Base-by-base conservation (phyloP, 1,140 invertebrate species). In the Drosophila yakuba region DNA sequence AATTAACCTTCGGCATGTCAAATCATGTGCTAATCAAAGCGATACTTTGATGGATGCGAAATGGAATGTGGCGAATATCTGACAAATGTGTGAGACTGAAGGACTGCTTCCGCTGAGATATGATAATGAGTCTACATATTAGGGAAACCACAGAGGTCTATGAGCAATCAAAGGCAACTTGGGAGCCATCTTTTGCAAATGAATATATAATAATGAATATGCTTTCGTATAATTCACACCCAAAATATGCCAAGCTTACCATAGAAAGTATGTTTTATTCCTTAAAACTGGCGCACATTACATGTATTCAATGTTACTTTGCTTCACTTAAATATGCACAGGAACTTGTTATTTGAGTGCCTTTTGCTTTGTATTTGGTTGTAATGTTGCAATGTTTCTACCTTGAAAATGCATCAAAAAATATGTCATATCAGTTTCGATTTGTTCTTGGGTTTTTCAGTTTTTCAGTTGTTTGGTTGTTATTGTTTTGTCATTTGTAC, bases 1-100 rank as follows among this genome's bases (percentile, higher is more conserved):
- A 71, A 71, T 71, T 71, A 69, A 69, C 64, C 67, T 57, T 71
- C 67, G 58, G 44, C 64, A 41, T 57, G 60, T 66, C 60, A 64
- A 68, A 66, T 66, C n/a, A 35, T 51, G 23, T 28, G 45, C 45
- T 68, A 71, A 71, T 71, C 64, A 71, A 71, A 58, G 36, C 36
- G 2, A 17, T 50, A 71, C 28, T 58, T 58, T 71, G 64, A 71
- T 71, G 52, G 64, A 71, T 71, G 51, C 17, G 41, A 68, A 36
- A 55, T 36, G 67, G n/a, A 67, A 67, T 67, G 61, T 45, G 28
- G 4, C 15, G 6, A 15, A n/a, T 54, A 17, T 12, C 10, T 8
- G 35, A 10, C 35, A 32, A 11, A 56, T 47, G 14, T 12, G 17
- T 43, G 17, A 11, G 58, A n/a, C 23, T 59, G 57, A 55, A 68